Evolutionary conservation across 1,140 invertebrate species (phyloP).

Genomic region (Holcopasites calliopsidis): DNA sequence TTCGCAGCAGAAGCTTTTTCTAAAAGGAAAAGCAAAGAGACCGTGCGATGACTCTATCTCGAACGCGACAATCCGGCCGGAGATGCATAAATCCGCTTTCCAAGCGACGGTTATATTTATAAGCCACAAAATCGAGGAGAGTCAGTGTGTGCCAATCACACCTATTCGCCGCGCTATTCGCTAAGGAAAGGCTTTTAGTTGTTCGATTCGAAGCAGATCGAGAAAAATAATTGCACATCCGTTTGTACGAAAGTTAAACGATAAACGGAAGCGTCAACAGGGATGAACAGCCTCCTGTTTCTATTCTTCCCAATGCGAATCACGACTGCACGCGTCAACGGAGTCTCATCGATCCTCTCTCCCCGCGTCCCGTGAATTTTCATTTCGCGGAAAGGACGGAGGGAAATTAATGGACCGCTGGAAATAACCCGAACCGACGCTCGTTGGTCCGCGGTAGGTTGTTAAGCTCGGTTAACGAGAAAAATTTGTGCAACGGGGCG

Average conservation of each 20-base stretch:
- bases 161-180: not conserved
- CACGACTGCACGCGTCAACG: too few species aligned
- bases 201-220: too few species aligned
- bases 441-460: not conserved
- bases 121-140: slow-evolving; percentile 7
- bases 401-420: slow-evolving; percentile 27
- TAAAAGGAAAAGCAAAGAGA: not conserved
- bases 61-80: not conserved
- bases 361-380: not conserved
- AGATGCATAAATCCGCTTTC: not conserved
- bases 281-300: too few species aligned
- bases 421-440: slow-evolving; percentile 30
- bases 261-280: too few species aligned
- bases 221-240: too few species aligned
- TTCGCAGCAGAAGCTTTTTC: not conserved
- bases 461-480: slow-evolving; percentile 43
- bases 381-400: not conserved
- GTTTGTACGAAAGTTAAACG: too few species aligned
- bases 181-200: too few species aligned
- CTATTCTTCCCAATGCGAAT: too few species aligned
- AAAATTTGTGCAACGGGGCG: slow-evolving; percentile 41
- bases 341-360: not conserved
- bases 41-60: not conserved
- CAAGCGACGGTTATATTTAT: slow-evolving; percentile 35
- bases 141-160: not conserved